phyloP scores from a whole-genome alignment of 2,888 invertebrate genomes.

The Lithophane semibrunnea region DNA sequence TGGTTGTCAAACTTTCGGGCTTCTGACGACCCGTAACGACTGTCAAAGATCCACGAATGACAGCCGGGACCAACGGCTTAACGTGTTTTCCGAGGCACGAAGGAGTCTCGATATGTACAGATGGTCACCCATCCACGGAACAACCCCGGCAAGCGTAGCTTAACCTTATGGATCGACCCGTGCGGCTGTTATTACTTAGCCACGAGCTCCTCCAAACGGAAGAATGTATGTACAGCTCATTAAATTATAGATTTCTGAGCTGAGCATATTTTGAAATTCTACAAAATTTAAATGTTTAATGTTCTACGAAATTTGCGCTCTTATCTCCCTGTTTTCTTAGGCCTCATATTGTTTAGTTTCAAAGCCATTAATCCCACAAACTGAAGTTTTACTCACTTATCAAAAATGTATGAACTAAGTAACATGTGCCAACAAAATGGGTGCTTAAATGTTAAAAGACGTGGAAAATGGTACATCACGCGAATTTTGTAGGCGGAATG shows the following conservation, averaged over 20 bases:
- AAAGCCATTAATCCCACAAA: slow-evolving; percentile 29
- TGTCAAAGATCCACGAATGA: too few relatives aligned
- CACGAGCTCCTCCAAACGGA: too few relatives aligned
- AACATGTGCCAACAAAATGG: slow-evolving; percentile 10
- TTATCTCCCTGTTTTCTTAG: slow-evolving; percentile 7
- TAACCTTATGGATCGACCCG: too few relatives aligned
- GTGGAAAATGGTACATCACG: not conserved
- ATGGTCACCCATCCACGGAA: too few relatives aligned
- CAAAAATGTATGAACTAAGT: slow-evolving; percentile 42
- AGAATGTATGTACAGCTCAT: not conserved
- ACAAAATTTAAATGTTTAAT: not conserved
- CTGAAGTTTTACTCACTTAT: slow-evolving; percentile 27
- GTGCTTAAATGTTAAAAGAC: not conserved
- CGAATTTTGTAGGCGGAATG: not conserved
- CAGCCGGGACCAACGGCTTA: too few relatives aligned
- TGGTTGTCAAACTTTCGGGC: too few relatives aligned
- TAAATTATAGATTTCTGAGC: not conserved
- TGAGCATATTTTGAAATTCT: not conserved
- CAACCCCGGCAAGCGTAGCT: too few relatives aligned
- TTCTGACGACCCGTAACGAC: too few relatives aligned
- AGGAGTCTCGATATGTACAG: too few relatives aligned
- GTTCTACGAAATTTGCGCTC: not conserved
- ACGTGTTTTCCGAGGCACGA: too few relatives aligned
- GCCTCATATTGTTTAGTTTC: slow-evolving; percentile 33
- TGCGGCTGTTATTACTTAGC: too few relatives aligned